Conservation (phyloP, 2,888 invertebrate species). For the Apotomis capreana region DNA sequence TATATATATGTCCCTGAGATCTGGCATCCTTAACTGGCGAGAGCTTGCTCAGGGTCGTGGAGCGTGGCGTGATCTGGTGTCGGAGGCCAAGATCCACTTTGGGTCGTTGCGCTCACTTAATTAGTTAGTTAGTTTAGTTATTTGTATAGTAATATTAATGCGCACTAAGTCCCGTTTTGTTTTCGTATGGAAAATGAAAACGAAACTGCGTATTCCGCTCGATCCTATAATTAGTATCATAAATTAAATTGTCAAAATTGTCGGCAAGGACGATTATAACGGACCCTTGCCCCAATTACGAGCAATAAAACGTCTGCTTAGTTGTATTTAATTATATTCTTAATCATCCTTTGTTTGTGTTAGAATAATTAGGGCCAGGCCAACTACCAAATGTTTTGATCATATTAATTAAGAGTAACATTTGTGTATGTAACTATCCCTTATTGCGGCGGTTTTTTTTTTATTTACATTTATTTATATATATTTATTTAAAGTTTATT, state of each 20-base stretch:
- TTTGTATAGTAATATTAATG: too few relatives aligned
- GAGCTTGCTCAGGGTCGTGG: too few relatives aligned
- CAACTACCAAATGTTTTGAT: not conserved
- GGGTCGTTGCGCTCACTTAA: too few relatives aligned
- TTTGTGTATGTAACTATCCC: not conserved
- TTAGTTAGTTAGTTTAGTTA: too few relatives aligned
- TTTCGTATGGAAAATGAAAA: not conserved
- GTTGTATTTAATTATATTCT: slow-evolving; percentile 15
- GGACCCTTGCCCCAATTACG: not conserved
- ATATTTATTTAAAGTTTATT: too few relatives aligned
- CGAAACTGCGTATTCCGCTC: not conserved
- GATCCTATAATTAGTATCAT: not conserved
- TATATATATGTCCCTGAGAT: too few relatives aligned
- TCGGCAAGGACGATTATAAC: not conserved
- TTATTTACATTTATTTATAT: too few relatives aligned
- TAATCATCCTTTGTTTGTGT: slow-evolving; percentile 7
- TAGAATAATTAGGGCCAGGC: not conserved
- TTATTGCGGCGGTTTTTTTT: not conserved
- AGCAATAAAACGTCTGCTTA: slow-evolving; percentile 6
- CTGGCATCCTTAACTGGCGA: too few relatives aligned
- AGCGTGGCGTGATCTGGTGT: too few relatives aligned
- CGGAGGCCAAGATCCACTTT: too few relatives aligned
- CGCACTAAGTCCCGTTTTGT: too few relatives aligned
- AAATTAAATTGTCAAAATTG: not conserved
- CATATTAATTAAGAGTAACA: not conserved